Evolutionary conservation across 2,888 invertebrate genomes (phyloP).

Genomic region (Thera britannica): DNA sequence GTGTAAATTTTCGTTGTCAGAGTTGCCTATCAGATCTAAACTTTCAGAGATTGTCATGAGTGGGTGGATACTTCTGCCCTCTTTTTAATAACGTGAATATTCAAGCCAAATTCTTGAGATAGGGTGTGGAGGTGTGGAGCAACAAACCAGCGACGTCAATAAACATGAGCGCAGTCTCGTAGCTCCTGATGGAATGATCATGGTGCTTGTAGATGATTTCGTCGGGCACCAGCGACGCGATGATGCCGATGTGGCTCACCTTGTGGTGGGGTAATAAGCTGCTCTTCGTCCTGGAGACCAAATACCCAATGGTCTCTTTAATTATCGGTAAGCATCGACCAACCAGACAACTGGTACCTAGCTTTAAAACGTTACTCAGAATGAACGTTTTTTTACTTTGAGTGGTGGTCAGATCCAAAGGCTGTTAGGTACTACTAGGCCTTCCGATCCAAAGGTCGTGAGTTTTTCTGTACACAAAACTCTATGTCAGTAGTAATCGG

Average conservation of each 20-base stretch:
- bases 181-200: conserved; percentile 80
- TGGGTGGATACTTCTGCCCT: no score
- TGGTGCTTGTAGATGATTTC: conserved; percentile 85
- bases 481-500: no score
- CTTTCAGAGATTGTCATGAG: no score
- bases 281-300: conserved; percentile 27
- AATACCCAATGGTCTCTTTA: neutral
- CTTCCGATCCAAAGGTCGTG: no score
- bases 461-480: no score
- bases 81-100: no score
- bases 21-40: no score
- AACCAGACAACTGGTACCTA: neutral
- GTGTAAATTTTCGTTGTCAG: no score
- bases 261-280: conserved; percentile 45
- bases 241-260: conserved; percentile 72
- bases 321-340: neutral
- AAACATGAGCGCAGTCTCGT: conserved; percentile 86
- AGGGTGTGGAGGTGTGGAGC: neutral
- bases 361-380: no score
- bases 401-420: no score
- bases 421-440: no score
- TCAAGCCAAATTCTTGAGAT: neutral
- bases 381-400: no score
- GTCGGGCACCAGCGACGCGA: conserved; percentile 87
- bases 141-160: conserved; percentile 85